Percentiles rank a stretch among this genome's conserved stretches.
phyloP scores from a whole-genome alignment of 64 coral and sea anemone species.

The Pocillopora damicornis region DNA sequence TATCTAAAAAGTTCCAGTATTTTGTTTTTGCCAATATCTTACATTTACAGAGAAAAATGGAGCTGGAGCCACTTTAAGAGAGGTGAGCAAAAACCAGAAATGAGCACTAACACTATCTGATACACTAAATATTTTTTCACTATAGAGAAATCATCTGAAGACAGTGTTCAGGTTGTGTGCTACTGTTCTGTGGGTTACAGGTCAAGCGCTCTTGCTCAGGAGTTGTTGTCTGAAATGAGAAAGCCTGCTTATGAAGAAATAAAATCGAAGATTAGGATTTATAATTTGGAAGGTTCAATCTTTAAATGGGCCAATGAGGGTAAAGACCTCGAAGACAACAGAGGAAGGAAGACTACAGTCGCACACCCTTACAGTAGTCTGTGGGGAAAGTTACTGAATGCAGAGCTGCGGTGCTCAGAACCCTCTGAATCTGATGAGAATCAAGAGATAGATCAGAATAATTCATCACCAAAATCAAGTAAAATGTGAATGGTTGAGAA shows the following conservation, averaged over 20 bases:
- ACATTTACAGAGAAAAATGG: too few relatives aligned
- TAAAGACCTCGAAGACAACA: slow-evolving; percentile 46
- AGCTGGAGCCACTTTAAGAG: too few relatives aligned
- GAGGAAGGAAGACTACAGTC: slow-evolving; percentile 3
- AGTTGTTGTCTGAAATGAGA: slow-evolving; percentile 29
- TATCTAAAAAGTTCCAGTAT: too few relatives aligned
- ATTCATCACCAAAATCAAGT: background rate
- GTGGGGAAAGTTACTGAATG: slow-evolving; percentile 62
- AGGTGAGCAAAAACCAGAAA: too few relatives aligned
- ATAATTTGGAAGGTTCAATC: slow-evolving; percentile 68
- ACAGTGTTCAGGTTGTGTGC: slow-evolving; percentile 11
- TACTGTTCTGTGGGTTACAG: slow-evolving; percentile 73
- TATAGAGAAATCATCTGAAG: slow-evolving; percentile 1
- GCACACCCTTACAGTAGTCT: slow-evolving; percentile 69
- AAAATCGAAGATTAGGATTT: slow-evolving; percentile 16
- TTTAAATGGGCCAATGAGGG: slow-evolving; percentile 83
- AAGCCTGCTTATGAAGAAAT: slow-evolving; percentile 17
- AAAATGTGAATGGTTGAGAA: background rate
- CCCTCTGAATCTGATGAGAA: background rate
- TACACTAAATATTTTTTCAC: background rate
- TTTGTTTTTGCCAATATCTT: too few relatives aligned
- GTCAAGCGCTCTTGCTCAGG: slow-evolving; percentile 39
- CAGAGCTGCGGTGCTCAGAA: slow-evolving; percentile 33
- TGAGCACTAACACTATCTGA: too few relatives aligned
- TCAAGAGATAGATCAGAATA: background rate